phyloP scores from a whole-genome alignment of 2,888 invertebrate genomes.

The Atethmia centrago region DNA sequence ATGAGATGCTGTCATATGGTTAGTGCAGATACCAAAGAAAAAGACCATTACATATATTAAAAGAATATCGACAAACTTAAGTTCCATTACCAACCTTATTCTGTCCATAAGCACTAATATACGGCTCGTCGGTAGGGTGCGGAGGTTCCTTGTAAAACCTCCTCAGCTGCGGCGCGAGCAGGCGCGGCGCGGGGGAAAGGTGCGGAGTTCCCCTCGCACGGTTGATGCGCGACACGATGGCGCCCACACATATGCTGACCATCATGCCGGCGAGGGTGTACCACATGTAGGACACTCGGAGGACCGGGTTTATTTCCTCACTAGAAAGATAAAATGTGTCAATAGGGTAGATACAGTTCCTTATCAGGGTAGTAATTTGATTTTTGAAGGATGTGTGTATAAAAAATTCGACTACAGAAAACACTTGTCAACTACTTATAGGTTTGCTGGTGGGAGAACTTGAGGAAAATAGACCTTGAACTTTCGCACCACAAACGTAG shows the following conservation, averaged over 20 bases:
- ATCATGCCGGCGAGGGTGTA: conserved; percentile 91
- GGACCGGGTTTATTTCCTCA: conserved; percentile 91
- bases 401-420: not conserved
- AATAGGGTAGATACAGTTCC: not conserved
- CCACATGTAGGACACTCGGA: conserved; percentile 95
- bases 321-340: conserved; percentile 62
- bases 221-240: conserved; percentile 76
- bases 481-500: not conserved
- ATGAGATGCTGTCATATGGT: not conserved
- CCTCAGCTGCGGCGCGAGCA: conserved; percentile 93
- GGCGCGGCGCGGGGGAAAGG: conserved; percentile 82
- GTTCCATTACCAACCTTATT: conserved; percentile 74
- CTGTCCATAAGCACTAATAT: conserved; percentile 83
- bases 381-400: not conserved
- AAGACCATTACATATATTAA: not conserved
- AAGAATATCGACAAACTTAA: not conserved
- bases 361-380: not conserved
- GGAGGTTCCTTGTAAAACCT: conserved; percentile 88
- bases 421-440: not conserved
- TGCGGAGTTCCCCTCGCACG: conserved; percentile 78
- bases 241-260: conserved; percentile 80
- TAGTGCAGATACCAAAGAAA: not conserved
- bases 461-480: not conserved
- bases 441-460: too few relatives aligned
- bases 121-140: conserved; percentile 84